Evolutionary conservation across 2,888 invertebrate species (phyloP).

Genomic region (Drosophila quinaria): DNA sequence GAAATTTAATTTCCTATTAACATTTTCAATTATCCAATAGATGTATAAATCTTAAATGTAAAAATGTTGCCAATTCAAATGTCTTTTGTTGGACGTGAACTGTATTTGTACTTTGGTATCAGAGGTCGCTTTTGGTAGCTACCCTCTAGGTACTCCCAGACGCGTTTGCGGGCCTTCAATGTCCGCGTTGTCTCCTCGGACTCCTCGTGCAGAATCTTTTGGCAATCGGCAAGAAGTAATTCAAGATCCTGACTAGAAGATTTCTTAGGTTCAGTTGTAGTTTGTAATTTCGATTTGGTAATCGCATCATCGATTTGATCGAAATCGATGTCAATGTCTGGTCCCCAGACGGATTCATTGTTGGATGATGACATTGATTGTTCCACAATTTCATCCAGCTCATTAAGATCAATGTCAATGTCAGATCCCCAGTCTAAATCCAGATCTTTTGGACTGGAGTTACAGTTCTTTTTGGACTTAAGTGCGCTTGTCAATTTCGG

Average conservation of each 20-base stretch:
- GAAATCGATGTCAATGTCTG: conserved; percentile 58
- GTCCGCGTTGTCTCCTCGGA: conserved; percentile 37
- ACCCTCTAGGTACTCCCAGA: conserved; percentile 48
- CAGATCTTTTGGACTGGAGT: not conserved
- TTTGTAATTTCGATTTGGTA: conserved; percentile 26
- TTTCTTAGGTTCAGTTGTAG: not conserved
- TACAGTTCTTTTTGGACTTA: conserved; percentile 1
- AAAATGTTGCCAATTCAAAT: conserved; percentile 1
- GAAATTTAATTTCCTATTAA: no score
- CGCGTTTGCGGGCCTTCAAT: conserved; percentile 46
- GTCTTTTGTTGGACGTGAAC: not conserved
- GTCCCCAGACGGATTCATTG: conserved; percentile 40
- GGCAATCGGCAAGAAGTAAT: conserved; percentile 44
- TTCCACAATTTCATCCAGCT: conserved; percentile 36
- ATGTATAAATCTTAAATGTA: not conserved
- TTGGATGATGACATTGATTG: not conserved
- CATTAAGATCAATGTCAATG: conserved; percentile 34
- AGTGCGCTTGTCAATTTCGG: conserved; percentile 73
- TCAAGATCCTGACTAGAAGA: conserved; percentile 34
- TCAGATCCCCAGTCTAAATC: conserved; percentile 52
- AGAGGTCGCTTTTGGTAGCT: conserved; percentile 53
- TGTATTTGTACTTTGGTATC: conserved; percentile 57
- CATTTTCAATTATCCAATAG: not conserved
- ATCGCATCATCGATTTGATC: conserved; percentile 44
- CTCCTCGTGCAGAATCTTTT: conserved; percentile 48